phyloP scores from a whole-genome alignment of 2,113 vertebrate genomes.

The Cervus canadensis region DNA sequence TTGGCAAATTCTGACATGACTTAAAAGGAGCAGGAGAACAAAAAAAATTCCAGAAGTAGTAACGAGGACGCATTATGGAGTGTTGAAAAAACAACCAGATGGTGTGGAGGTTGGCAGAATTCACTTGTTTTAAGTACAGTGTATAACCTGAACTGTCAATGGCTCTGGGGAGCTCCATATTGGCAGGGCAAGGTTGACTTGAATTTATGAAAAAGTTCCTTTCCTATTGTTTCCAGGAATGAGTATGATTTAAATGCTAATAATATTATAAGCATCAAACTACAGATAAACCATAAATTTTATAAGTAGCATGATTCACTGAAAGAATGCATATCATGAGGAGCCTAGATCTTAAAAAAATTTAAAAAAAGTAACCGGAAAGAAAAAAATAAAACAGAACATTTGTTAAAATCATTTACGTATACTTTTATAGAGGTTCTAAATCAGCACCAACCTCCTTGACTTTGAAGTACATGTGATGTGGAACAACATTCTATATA shows the following conservation, averaged over 20 bases:
- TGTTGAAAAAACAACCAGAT: constrained; percentile 37
- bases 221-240: constrained; percentile 20
- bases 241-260: neutral
- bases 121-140: constrained; percentile 33
- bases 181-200: neutral
- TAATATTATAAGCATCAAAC: neutral
- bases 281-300: constrained; percentile 1
- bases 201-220: neutral
- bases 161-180: constrained; percentile 1
- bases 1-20: neutral
- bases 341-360: neutral
- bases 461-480: neutral
- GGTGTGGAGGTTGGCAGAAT: constrained; percentile 27
- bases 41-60: constrained; percentile 31
- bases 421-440: constrained; percentile 38
- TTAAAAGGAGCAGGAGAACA: constrained; percentile 28
- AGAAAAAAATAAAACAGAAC: constrained; percentile 12
- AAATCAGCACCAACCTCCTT: neutral
- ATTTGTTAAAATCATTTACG: constrained; percentile 39
- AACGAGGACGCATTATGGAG: constrained; percentile 29
- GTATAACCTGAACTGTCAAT: constrained; percentile 26
- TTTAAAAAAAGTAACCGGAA: neutral
- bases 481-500: neutral
- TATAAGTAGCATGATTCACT: neutral
- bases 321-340: neutral